A percentile compares a stretch with the other conserved stretches of the same genome.
These are phyloP conservation scores for Oreochromis mossambicus DNA, from an alignment of 2,797 vertebrate species.

Conservation along the genomic window DNA sequence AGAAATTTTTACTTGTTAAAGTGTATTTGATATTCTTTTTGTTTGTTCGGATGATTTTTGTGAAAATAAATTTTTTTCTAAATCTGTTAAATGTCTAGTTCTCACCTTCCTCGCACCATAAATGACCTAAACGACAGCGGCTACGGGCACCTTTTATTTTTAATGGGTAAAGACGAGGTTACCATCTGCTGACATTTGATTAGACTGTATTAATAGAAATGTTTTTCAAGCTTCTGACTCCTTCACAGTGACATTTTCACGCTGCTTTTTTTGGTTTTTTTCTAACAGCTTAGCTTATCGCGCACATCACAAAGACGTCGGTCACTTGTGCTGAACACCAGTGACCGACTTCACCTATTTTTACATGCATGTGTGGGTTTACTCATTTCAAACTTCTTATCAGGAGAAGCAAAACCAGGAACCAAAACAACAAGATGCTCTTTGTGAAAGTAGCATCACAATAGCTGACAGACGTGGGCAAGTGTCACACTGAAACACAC, in stretches of 20 bases:
- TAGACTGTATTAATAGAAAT: fast-evolving
- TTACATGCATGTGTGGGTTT: neutral
- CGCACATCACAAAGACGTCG: fast-evolving
- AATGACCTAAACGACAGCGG: neutral
- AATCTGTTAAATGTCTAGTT: constrained; percentile 20
- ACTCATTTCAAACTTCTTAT: neutral
- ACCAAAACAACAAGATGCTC: constrained; percentile 16
- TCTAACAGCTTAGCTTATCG: neutral
- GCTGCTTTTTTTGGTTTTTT: neutral
- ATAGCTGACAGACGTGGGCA: neutral
- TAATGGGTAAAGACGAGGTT: neutral
- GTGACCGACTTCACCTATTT: neutral
- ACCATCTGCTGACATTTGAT: neutral
- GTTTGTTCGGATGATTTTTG: constrained; percentile 37
- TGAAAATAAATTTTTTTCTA: constrained; percentile 65
- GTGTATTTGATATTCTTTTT: constrained; percentile 26
- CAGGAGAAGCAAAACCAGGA: constrained; percentile 48
- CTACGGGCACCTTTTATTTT: neutral
- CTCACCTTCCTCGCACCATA: neutral
- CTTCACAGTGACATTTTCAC: neutral
- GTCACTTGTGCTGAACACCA: neutral
- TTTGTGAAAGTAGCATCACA: constrained; percentile 5
- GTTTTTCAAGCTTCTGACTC: neutral
- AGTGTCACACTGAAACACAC: neutral
- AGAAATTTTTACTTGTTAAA: constrained; percentile 32